phyloP scores from a whole-genome alignment of 2,888 invertebrate species.

The Erynnis tages region DNA sequence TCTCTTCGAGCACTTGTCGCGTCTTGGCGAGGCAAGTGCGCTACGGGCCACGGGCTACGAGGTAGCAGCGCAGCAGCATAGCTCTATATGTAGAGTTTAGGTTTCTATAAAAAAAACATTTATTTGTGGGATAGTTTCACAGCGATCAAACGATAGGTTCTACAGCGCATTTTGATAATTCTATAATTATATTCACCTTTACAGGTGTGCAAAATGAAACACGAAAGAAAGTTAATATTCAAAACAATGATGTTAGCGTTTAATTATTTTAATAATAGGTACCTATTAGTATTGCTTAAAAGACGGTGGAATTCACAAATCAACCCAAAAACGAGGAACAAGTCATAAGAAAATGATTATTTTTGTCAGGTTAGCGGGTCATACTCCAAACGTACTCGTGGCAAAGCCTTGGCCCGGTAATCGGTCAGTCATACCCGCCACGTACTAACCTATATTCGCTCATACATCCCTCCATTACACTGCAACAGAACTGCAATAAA shows the following conservation, averaged over 20 bases:
- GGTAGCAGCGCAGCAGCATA: conserved; percentile 11
- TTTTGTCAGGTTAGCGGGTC: conserved; percentile 8
- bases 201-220: too few species aligned
- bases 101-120: too few species aligned
- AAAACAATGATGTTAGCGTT: too few species aligned
- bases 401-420: conserved; percentile 20
- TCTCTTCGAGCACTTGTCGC: conserved; percentile 13
- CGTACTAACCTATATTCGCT: conserved; percentile 19
- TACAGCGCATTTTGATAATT: too few species aligned
- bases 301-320: too few species aligned
- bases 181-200: too few species aligned
- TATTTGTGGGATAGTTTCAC: too few species aligned
- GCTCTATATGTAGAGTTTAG: not conserved
- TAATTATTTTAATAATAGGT: too few species aligned
- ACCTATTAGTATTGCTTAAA: too few species aligned
- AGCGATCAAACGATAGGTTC: too few species aligned
- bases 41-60: conserved; percentile 3
- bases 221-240: too few species aligned
- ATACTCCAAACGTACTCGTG: conserved; percentile 13
- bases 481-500: conserved; percentile 18
- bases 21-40: conserved; percentile 10
- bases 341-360: conserved; percentile 20
- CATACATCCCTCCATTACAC: conserved; percentile 9
- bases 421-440: conserved; percentile 18
- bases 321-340: not conserved